phyloP scores from a whole-genome alignment of 2,113 vertebrate genomes.

The Entosphenus tridentatus region DNA sequence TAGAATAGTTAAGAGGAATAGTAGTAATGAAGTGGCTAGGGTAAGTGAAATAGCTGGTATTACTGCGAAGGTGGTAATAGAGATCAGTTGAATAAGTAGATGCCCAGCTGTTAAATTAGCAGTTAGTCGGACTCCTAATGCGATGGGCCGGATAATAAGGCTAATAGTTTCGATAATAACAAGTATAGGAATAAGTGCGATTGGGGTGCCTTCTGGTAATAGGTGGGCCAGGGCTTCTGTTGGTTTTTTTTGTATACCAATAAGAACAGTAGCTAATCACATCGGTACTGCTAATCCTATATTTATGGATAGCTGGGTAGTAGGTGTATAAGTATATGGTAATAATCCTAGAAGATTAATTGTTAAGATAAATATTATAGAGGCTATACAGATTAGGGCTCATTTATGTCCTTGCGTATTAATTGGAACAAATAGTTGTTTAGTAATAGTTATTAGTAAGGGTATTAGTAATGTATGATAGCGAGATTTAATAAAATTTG shows the following conservation, averaged over 20 bases:
- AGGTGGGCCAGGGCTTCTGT: conserved; percentile 9
- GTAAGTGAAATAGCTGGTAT: background rate
- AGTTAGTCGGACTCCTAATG: background rate
- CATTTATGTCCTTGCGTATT: conserved; percentile 9
- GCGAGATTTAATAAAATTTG: conserved; percentile 6
- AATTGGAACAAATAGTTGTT: conserved; percentile 8
- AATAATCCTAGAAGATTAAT: conserved; percentile 10
- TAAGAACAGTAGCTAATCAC: conserved; percentile 11
- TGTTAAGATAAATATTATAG: conserved; percentile 10
- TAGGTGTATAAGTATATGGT: conserved; percentile 13
- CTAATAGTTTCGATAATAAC: conserved; percentile 13
- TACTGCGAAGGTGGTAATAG: conserved; percentile 5
- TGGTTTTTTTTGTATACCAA: conserved; percentile 11
- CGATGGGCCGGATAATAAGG: conserved; percentile 3
- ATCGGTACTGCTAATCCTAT: conserved; percentile 9
- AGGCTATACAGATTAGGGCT: background rate
- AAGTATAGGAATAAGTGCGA: background rate
- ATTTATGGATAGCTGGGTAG: conserved; percentile 12
- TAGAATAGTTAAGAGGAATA: background rate
- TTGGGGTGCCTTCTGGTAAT: conserved; percentile 11
- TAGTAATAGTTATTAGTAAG: conserved; percentile 9
- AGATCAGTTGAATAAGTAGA: conserved; percentile 10
- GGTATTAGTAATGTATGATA: conserved; percentile 8
- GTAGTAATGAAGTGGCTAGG: background rate
- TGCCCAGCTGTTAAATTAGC: conserved; percentile 7